A percentile compares a stretch with the other conserved stretches of the same genome.
Conservation (phyloP, 2,888 invertebrate genomes). For the Macrophya annulata region DNA sequence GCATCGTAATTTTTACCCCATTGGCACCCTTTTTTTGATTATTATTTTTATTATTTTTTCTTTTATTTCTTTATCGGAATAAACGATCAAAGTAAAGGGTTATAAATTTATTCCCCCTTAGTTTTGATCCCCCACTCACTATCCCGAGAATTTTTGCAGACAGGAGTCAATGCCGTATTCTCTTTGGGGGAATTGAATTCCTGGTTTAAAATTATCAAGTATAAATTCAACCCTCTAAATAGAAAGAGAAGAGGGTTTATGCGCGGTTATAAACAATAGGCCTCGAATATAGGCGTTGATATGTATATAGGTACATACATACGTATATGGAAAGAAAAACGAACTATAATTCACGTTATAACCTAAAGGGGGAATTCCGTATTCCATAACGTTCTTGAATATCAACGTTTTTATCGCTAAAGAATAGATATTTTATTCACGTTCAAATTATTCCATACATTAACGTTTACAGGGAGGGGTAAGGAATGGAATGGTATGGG, state of each 20-base stretch:
- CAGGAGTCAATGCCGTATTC: background rate
- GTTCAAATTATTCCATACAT: conserved; percentile 23
- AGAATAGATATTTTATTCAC: conserved; percentile 35
- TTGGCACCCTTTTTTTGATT: background rate
- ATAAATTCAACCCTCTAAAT: conserved; percentile 8
- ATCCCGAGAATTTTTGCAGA: background rate
- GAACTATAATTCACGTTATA: conserved; percentile 15
- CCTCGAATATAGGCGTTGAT: conserved; percentile 17
- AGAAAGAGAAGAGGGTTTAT: conserved; percentile 18
- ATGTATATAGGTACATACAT: background rate
- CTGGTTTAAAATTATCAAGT: conserved; percentile 36
- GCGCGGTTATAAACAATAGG: conserved; percentile 26
- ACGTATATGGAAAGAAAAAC: conserved; percentile 1
- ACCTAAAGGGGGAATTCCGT: conserved; percentile 24
- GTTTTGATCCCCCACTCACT: background rate
- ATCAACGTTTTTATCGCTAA: conserved; percentile 13
- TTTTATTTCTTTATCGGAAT: background rate
- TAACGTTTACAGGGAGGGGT: background rate
- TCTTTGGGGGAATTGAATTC: background rate
- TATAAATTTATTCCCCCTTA: background rate
- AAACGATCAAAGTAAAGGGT: background rate
- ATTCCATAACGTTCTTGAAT: conserved; percentile 18
- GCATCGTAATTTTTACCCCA: background rate
- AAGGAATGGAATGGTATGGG: too few species aligned
- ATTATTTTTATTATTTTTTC: background rate